A percentile compares a stretch with the other conserved stretches of the same genome.
Evolutionary conservation across 2,888 invertebrate genomes (phyloP).

Genomic region (Drosophila siamana): DNA sequence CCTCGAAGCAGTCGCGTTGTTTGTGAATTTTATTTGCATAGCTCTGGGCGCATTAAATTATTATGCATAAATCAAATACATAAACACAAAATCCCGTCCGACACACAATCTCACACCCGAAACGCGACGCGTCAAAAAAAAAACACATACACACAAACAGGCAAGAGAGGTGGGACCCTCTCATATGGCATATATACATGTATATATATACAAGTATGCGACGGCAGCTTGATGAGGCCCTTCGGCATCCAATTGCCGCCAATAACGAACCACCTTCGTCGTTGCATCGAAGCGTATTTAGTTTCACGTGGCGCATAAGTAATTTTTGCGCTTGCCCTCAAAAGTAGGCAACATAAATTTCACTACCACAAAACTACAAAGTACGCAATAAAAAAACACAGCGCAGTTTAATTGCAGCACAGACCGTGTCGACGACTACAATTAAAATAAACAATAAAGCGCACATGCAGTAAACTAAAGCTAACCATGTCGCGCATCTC

Average conservation of each 20-base stretch:
- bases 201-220: slow-evolving; percentile 1
- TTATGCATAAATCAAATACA: slow-evolving; percentile 77
- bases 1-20: slow-evolving; percentile 34
- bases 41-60: slow-evolving; percentile 70
- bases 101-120: slow-evolving; percentile 22
- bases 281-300: slow-evolving; percentile 1
- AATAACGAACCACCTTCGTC: slow-evolving; percentile 14
- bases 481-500: not conserved
- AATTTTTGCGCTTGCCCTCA: slow-evolving; percentile 25
- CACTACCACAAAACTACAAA: too few species aligned
- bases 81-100: slow-evolving; percentile 61
- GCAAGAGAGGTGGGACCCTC: slow-evolving; percentile 7
- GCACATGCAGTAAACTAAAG: not conserved
- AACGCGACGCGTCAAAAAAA: slow-evolving; percentile 24
- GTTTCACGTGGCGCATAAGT: slow-evolving; percentile 34
- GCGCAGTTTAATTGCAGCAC: slow-evolving; percentile 2
- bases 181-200: slow-evolving; percentile 14
- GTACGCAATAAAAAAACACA: too few species aligned
- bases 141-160: slow-evolving; percentile 22
- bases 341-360: slow-evolving; percentile 10
- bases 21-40: slow-evolving; percentile 67
- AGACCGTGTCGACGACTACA: not conserved
- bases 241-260: slow-evolving; percentile 37
- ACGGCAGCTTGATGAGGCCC: slow-evolving; percentile 15
- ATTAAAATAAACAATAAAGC: not conserved